A percentile compares a stretch with the other conserved stretches of the same genome.
Evolutionary conservation across 2,888 invertebrate species (phyloP).

Genomic region (Drosophila falleni): DNA sequence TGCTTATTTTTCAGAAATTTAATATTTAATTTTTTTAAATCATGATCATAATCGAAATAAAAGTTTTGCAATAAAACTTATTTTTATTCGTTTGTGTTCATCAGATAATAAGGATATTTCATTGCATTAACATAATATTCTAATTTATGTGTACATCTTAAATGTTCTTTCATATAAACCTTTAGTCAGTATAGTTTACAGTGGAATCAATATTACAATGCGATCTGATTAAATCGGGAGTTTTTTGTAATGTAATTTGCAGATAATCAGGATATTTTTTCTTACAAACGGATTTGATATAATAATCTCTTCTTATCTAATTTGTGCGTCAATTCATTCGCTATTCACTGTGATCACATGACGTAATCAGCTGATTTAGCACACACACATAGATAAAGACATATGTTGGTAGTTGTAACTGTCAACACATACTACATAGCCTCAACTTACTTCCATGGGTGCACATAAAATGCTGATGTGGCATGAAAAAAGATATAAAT

Average conservation of each 20-base stretch:
- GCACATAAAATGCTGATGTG: conserved; percentile 75
- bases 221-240: neutral
- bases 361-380: conserved; percentile 64
- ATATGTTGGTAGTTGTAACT: conserved; percentile 59
- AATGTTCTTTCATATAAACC: too few relatives aligned
- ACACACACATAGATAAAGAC: conserved; percentile 22
- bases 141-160: too few relatives aligned
- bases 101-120: too few relatives aligned
- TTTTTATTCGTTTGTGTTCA: too few relatives aligned
- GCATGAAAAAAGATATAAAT: conserved; percentile 82
- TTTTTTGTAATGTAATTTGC: neutral
- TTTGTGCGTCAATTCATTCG: conserved; percentile 36
- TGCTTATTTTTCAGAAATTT: neutral
- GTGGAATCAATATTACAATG: neutral
- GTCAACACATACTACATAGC: conserved; percentile 67
- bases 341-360: conserved; percentile 45
- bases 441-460: conserved; percentile 54
- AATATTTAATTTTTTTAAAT: too few relatives aligned
- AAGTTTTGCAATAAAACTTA: too few relatives aligned
- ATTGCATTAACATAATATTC: too few relatives aligned
- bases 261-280: conserved; percentile 4
- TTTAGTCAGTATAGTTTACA: too few relatives aligned
- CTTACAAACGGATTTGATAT: conserved; percentile 9
- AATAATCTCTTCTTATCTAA: conserved; percentile 32
- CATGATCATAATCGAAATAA: too few relatives aligned